Percentiles rank a stretch among this genome's conserved stretches.
Conservation (phyloP, 2,888 invertebrate genomes). For the Cremastinae sp. region DNA sequence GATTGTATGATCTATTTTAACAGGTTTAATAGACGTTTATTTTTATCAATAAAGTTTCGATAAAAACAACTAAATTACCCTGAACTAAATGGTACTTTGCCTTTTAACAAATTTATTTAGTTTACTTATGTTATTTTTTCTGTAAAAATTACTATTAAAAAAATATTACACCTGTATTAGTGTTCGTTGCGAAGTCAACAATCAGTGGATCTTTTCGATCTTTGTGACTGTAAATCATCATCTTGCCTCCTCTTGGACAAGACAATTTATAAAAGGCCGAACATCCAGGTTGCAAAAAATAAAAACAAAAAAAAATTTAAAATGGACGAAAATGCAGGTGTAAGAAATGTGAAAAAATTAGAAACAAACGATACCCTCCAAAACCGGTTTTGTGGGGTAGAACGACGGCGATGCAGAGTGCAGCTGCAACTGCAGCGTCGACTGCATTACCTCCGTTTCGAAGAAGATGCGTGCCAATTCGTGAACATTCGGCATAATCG, state of each 20-base stretch:
- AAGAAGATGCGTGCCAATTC: conserved; percentile 86
- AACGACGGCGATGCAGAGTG: conserved; percentile 88
- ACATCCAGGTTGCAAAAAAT: conserved; percentile 62
- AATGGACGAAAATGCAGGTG: conserved; percentile 17
- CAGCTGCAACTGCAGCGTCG: conserved; percentile 88
- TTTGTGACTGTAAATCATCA: conserved; percentile 88
- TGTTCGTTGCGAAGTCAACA: conserved; percentile 82
- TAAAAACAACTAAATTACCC: too few species aligned
- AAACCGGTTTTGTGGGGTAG: conserved; percentile 88
- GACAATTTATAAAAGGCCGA: background rate
- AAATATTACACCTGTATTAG: conserved; percentile 69
- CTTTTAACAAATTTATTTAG: too few species aligned
- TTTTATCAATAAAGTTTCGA: too few species aligned
- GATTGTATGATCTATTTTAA: too few species aligned
- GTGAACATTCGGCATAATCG: conserved; percentile 86
- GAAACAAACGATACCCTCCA: conserved; percentile 84
- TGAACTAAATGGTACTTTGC: too few species aligned
- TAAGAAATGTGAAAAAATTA: conserved; percentile 8
- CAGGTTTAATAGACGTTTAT: too few species aligned
- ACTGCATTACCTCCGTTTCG: conserved; percentile 88
- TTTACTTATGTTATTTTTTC: too few species aligned
- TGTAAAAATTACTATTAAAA: background rate
- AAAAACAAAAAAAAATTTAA: conserved; percentile 44
- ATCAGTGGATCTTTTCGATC: conserved; percentile 82
- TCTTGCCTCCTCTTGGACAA: conserved; percentile 89